Evolutionary conservation across 2,888 invertebrate species (phyloP).

Genomic region (Eudasyphora cyanicolor): DNA sequence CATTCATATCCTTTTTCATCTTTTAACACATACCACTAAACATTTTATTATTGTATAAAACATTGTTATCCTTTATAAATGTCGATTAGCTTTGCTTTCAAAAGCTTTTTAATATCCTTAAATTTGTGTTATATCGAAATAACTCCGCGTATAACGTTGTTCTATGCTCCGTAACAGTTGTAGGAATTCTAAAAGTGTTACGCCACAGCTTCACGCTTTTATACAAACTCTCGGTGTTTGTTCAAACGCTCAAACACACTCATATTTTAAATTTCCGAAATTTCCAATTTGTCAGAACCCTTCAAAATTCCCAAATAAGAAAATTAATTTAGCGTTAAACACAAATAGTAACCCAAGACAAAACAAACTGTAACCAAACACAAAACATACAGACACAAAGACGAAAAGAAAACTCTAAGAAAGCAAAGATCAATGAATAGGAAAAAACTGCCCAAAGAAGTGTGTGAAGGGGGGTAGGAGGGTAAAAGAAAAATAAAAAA

Average conservation of each 20-base stretch:
- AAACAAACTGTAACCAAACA: slow-evolving; percentile 23
- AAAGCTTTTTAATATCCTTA: background rate
- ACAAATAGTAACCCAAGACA: slow-evolving; percentile 24
- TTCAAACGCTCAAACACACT: slow-evolving; percentile 1
- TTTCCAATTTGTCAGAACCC: slow-evolving; percentile 22
- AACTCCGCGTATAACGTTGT: background rate
- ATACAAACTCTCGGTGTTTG: too few species aligned
- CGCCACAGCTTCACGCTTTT: slow-evolving; percentile 28
- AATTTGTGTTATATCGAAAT: background rate
- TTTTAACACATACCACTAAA: slow-evolving; percentile 58
- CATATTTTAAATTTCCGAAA: background rate
- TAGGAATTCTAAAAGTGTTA: slow-evolving; percentile 47
- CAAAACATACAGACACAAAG: background rate
- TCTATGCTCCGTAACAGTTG: slow-evolving; percentile 49
- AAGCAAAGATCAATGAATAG: slow-evolving; percentile 45
- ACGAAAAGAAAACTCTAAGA: background rate
- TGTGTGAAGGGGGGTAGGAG: background rate
- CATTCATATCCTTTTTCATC: background rate
- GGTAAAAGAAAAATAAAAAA: slow-evolving; percentile 33
- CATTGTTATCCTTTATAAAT: slow-evolving; percentile 39
- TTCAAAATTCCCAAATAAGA: slow-evolving; percentile 16
- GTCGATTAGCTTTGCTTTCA: background rate
- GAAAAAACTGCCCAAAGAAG: slow-evolving; percentile 38
- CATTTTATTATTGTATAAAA: slow-evolving; percentile 34
- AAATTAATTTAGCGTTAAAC: slow-evolving; percentile 57